phyloP scores from a whole-genome alignment of 2,888 invertebrate genomes.

The Amblyteles armatorius region DNA sequence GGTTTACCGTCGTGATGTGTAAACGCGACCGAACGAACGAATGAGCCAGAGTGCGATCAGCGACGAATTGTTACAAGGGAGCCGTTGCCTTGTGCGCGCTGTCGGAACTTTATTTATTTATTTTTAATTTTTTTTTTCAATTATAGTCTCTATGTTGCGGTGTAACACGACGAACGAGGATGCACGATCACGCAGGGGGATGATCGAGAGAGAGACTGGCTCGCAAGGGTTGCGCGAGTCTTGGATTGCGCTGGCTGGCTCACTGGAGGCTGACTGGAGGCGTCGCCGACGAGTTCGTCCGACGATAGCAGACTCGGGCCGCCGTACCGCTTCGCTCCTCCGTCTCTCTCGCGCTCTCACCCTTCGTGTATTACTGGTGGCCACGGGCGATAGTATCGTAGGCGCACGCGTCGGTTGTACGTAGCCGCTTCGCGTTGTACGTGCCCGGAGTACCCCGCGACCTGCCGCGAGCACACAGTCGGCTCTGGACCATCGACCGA shows the following conservation, averaged over 20 bases:
- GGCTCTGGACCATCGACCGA: constrained; percentile 80
- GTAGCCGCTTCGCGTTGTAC: constrained; percentile 20
- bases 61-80: not conserved
- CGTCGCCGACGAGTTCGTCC: constrained; percentile 74
- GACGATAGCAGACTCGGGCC: constrained; percentile 69
- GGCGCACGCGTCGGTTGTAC: constrained; percentile 60
- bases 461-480: constrained; percentile 75
- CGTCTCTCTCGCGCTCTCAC: constrained; percentile 68
- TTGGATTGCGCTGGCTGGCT: constrained; percentile 70
- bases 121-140: not conserved
- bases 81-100: not conserved
- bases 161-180: constrained; percentile 40
- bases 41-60: constrained; percentile 20
- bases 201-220: constrained; percentile 62
- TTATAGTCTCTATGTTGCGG: constrained; percentile 18
- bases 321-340: constrained; percentile 57
- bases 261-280: constrained; percentile 79
- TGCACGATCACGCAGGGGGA: constrained; percentile 49
- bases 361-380: constrained; percentile 62
- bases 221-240: constrained; percentile 53
- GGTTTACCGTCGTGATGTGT: not conserved
- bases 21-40: constrained; percentile 14
- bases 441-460: constrained; percentile 56
- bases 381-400: constrained; percentile 55
- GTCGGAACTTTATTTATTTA: not conserved